Percentiles rank a stretch among this genome's conserved stretches.
These are phyloP conservation scores for Heliornis fulica DNA, from an alignment of 2,113 vertebrate species.

Conservation along the genomic window DNA sequence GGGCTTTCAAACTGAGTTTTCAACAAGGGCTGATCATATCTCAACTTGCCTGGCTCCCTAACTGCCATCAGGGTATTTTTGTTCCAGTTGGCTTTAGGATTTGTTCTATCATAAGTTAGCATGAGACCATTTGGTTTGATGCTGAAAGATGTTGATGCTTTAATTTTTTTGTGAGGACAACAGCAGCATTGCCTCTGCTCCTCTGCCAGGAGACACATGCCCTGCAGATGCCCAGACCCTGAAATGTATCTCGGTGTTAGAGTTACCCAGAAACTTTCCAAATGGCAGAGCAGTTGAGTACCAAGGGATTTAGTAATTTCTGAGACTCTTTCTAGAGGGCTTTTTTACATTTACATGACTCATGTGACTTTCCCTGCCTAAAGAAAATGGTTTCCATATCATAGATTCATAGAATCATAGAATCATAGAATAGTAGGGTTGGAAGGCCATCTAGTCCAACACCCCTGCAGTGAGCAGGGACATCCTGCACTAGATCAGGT, in stretches of 20 bases:
- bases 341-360: background rate
- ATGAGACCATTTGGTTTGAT: background rate
- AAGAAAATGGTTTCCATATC: no score
- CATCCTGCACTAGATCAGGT: no score
- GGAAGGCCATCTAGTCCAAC: no score
- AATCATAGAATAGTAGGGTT: no score
- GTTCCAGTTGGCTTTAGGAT: conserved; percentile 10
- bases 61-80: background rate
- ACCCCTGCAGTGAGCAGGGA: no score
- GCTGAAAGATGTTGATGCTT: background rate
- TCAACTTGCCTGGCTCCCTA: background rate
- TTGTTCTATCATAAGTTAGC: background rate
- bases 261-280: background rate
- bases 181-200: background rate
- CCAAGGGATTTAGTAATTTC: background rate
- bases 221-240: background rate
- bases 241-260: background rate
- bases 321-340: background rate
- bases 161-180: background rate
- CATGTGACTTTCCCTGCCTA: background rate
- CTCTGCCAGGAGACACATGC: background rate
- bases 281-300: background rate
- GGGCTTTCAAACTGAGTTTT: conserved; percentile 14
- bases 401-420: no score
- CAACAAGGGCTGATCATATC: background rate